phyloP scores from a whole-genome alignment of 2,797 vertebrate species.

The Danio choprae region DNA sequence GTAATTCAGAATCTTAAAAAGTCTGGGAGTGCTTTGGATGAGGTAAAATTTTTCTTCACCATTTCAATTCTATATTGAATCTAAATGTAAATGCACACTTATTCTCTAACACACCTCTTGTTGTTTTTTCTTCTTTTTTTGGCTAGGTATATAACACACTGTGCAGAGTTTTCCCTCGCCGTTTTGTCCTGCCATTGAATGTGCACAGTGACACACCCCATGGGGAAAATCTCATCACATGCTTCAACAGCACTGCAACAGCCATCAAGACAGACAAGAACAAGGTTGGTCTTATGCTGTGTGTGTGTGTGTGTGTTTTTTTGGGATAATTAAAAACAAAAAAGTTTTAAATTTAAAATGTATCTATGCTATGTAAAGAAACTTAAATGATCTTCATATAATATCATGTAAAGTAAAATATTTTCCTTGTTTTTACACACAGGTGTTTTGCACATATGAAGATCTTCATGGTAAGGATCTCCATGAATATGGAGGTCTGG shows the following conservation, averaged over 20 bases:
- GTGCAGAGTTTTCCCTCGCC: conserved; percentile 79
- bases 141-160: conserved; percentile 80
- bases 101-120: not conserved
- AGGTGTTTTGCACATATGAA: conserved; percentile 89
- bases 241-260: conserved; percentile 74
- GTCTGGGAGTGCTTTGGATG: conserved; percentile 79
- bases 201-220: conserved; percentile 69
- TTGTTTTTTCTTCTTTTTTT: not conserved
- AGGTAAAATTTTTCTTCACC: conserved; percentile 64
- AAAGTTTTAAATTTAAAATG: not conserved
- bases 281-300: conserved; percentile 59
- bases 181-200: conserved; percentile 88
- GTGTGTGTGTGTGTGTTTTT: too few relatives aligned
- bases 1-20: conserved; percentile 86
- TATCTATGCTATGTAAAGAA: not conserved
- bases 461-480: conserved; percentile 83
- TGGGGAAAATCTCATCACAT: conserved; percentile 78
- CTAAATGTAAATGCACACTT: not conserved
- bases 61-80: not conserved
- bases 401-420: too few relatives aligned
- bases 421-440: not conserved
- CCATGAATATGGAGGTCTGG: conserved; percentile 82
- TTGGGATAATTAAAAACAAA: not conserved
- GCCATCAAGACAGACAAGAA: conserved; percentile 73
- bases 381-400: not conserved